phyloP scores from a whole-genome alignment of 2,888 invertebrate genomes.

The Tetheella fluctuosa region DNA sequence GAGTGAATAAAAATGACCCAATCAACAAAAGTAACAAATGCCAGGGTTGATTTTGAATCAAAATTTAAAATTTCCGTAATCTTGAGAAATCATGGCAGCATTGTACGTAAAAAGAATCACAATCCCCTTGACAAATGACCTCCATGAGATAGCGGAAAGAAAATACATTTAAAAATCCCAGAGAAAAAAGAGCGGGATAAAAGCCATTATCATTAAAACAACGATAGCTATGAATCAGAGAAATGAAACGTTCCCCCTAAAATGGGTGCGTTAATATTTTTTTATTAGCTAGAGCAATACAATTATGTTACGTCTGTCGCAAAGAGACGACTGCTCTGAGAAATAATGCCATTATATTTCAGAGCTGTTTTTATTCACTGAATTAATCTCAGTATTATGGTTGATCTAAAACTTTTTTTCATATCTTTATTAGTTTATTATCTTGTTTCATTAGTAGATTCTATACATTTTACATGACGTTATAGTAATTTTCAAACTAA shows the following conservation, averaged over 20 bases:
- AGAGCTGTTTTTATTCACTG: slow-evolving; percentile 15
- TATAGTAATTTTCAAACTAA: neutral
- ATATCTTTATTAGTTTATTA: neutral
- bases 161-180: slow-evolving; percentile 57
- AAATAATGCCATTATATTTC: slow-evolving; percentile 20
- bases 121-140: slow-evolving; percentile 66
- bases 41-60: slow-evolving; percentile 8
- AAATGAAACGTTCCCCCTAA: slow-evolving; percentile 56
- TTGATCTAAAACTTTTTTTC: slow-evolving; percentile 10
- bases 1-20: slow-evolving; percentile 9
- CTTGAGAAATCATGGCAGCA: slow-evolving; percentile 41
- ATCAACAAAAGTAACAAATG: slow-evolving; percentile 12
- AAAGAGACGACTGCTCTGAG: slow-evolving; percentile 16
- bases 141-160: slow-evolving; percentile 56
- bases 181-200: slow-evolving; percentile 51
- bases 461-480: neutral
- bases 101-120: slow-evolving; percentile 55
- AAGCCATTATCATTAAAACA: slow-evolving; percentile 65
- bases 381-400: slow-evolving; percentile 12
- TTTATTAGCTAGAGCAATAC: slow-evolving; percentile 44
- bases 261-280: slow-evolving; percentile 57
- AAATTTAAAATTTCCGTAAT: slow-evolving; percentile 35
- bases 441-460: neutral
- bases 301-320: slow-evolving; percentile 33
- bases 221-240: slow-evolving; percentile 66